These are phyloP conservation scores for Porphyrio hochstetteri DNA, from an alignment of 2,113 vertebrate genomes.

Conservation along the genomic window DNA sequence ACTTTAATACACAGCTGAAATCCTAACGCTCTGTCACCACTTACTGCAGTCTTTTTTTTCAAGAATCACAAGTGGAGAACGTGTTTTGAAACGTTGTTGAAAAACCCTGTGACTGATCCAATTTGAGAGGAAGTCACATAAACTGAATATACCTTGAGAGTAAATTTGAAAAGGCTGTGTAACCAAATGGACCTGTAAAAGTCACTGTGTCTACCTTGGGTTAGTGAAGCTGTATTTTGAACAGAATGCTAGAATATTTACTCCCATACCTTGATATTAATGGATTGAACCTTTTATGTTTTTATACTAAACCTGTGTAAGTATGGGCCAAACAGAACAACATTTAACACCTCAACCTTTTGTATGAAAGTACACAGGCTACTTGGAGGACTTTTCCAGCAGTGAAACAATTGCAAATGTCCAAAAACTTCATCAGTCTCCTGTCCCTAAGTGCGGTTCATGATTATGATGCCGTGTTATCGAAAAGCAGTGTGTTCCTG, in stretches of 20 bases:
- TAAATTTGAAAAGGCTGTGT: neutral
- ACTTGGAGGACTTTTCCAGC: accelerated
- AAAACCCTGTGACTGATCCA: neutral
- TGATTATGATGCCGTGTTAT: neutral
- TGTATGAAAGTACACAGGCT: neutral
- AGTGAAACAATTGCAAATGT: neutral
- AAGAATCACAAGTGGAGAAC: neutral
- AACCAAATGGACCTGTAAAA: neutral
- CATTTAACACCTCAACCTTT: neutral
- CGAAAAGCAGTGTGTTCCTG: neutral
- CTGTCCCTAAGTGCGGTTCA: neutral
- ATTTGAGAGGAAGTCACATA: neutral
- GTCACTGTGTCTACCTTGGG: neutral
- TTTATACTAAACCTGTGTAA: neutral
- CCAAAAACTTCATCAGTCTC: neutral
- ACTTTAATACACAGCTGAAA: neutral
- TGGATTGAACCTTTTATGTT: neutral
- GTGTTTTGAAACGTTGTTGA: neutral
- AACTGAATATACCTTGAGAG: neutral
- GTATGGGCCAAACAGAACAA: neutral
- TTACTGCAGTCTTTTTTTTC: neutral
- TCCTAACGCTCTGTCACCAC: neutral
- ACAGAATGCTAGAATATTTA: neutral
- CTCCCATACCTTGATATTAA: neutral
- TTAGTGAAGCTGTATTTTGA: neutral